These are phyloP conservation scores for Patagioenas fasciata DNA, from an alignment of 2,113 vertebrate species.

Conservation along the genomic window DNA sequence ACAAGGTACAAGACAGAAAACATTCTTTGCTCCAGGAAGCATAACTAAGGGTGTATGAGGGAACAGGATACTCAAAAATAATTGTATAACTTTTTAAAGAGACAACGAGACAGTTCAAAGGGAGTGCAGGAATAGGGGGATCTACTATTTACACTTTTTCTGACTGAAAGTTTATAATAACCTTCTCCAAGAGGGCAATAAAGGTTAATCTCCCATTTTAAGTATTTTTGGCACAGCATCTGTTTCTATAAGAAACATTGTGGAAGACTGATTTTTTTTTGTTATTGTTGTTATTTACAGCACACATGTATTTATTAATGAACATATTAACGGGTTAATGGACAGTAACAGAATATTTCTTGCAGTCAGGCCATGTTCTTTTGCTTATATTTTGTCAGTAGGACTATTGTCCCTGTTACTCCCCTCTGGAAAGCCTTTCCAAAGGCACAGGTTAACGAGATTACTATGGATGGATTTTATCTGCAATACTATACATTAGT, in stretches of 20 bases:
- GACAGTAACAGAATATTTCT: neutral
- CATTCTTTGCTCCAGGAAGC: neutral
- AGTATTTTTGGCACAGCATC: neutral
- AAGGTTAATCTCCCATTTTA: neutral
- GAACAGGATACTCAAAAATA: neutral
- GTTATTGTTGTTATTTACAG: neutral
- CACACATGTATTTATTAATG: neutral
- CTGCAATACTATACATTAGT: neutral
- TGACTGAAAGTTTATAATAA: neutral
- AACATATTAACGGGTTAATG: neutral
- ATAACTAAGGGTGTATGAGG: neutral
- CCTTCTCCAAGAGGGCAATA: neutral
- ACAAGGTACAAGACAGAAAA: neutral
- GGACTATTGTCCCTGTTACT: neutral
- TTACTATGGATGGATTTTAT: neutral
- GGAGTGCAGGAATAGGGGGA: neutral
- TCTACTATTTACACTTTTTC: neutral
- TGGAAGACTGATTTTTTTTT: neutral
- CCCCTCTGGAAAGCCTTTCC: neutral
- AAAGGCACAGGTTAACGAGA: neutral
- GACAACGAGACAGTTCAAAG: neutral
- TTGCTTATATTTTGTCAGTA: neutral
- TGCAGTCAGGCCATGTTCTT: neutral
- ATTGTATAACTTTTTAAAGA: neutral
- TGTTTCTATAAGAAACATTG: neutral